phyloP scores from a whole-genome alignment of 2,797 vertebrate genomes.

The Artibeus jamaicensis region DNA sequence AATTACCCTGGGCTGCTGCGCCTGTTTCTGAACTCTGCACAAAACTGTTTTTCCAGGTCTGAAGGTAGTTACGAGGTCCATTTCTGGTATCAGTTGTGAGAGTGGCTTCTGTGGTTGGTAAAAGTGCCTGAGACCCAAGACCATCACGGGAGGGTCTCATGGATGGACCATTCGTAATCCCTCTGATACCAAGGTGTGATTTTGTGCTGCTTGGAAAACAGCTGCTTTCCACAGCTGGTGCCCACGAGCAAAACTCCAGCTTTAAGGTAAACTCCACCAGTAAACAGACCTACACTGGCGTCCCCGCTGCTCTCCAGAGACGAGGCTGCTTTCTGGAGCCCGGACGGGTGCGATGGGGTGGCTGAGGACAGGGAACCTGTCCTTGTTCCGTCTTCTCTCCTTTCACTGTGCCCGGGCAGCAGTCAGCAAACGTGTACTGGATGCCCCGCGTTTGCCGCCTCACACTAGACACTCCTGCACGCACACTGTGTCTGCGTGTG shows the following conservation, averaged over 20 bases:
- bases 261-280: background rate
- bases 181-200: background rate
- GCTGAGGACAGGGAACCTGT: background rate
- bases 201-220: background rate
- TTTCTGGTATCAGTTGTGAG: background rate
- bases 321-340: background rate
- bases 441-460: accelerated
- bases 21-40: background rate
- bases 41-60: background rate
- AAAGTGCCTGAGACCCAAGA: background rate
- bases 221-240: background rate
- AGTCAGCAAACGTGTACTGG: accelerated
- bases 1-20: background rate
- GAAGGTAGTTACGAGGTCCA: background rate
- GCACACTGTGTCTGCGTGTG: accelerated
- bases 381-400: background rate
- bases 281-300: background rate
- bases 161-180: background rate
- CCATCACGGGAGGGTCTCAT: background rate
- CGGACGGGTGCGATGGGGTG: accelerated
- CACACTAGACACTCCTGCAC: accelerated
- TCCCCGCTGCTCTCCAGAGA: background rate
- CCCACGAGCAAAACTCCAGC: background rate
- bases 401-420: background rate
- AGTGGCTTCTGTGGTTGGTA: background rate